Evolutionary conservation across 2,888 invertebrate genomes (phyloP).

Genomic region (Sicus ferrugineus): DNA sequence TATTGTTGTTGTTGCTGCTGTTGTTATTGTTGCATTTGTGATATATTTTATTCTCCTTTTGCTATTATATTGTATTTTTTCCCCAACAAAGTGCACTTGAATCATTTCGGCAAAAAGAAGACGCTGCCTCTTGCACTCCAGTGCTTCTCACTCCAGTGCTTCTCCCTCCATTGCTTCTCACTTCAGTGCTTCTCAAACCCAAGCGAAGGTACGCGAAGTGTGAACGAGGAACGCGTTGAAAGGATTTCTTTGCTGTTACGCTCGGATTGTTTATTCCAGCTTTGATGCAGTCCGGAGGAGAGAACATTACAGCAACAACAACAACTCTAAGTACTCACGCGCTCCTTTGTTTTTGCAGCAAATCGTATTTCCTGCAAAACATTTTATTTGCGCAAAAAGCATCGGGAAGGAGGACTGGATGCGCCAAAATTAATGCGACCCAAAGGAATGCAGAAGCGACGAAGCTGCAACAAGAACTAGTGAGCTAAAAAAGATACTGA

Average conservation of each 20-base stretch:
- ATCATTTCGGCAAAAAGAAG: constrained; percentile 9
- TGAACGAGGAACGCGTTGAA: background rate
- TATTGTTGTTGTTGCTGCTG: background rate
- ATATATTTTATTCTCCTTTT: background rate
- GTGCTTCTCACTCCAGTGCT: background rate
- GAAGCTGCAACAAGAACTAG: background rate
- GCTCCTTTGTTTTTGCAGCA: background rate
- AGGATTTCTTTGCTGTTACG: background rate
- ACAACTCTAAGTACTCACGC: background rate
- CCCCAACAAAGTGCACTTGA: constrained; percentile 30
- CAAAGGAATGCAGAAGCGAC: background rate
- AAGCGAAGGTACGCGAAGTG: background rate
- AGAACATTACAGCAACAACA: background rate
- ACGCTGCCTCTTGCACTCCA: background rate
- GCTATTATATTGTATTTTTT: constrained; percentile 27
- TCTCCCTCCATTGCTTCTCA: background rate
- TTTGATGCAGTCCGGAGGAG: background rate
- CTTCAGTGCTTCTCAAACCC: background rate
- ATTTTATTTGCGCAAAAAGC: background rate
- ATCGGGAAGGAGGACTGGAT: background rate
- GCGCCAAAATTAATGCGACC: background rate
- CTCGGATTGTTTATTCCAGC: background rate
- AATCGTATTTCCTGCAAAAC: background rate
- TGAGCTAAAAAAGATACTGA: too few relatives aligned
- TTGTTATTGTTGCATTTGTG: background rate